These are phyloP conservation scores for human (Homo sapiens) DNA, from an alignment of 2,113 vertebrate genomes.

Conservation along the genomic window GRCh38 chr14:51917001-51917500, in stretches of 20 bases:
- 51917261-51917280: not conserved
- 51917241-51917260: not conserved
- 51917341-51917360: conserved; percentile 14
- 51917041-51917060: not conserved
- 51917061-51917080: not conserved
- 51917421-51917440: not conserved
- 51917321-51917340: not conserved
- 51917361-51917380: not conserved
- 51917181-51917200: not conserved
- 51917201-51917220: not conserved
- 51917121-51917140: not conserved
- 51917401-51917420: not conserved
- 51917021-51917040: not conserved
- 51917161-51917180: not conserved
- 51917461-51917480: not conserved
- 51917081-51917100: not conserved
- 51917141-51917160: not conserved
- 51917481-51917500: not conserved
- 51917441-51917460: not conserved
- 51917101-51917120: not conserved
- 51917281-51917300: not conserved
- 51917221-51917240: not conserved
- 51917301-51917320: not conserved
- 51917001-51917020: not conserved
- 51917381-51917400: not conserved